Base-by-base conservation (phyloP, 2,797 vertebrate species). In the Calcarius lapponicus region DNA sequence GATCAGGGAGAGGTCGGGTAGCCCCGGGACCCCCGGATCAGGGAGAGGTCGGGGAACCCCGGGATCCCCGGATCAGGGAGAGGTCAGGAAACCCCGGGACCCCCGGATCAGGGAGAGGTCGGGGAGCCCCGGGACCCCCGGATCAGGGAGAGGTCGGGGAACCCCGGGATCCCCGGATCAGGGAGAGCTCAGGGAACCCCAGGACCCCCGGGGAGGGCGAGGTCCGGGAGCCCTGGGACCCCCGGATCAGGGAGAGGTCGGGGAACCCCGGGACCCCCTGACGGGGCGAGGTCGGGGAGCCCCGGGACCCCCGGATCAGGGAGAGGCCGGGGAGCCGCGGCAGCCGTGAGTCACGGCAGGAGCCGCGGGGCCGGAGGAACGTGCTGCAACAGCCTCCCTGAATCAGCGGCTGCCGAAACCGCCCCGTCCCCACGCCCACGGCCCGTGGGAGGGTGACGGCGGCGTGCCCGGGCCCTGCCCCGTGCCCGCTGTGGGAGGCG, bases 371-470 rank as follows among this genome's bases (percentile, higher is more conserved):
- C 75, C 15, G 61, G 62, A 84, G 85, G 25, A 64, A 9, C 17
- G 1, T 66, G 89, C 43, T 70, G 94, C 89, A 94, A 92, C 1
- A 81, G 38, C 58, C 71, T 62, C 86, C 89, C 91, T 91, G 95
- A 91, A 73, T 91, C 84, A 95, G 89, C 73, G 13, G 1, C 91
- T 80, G 91, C 96, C 79, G 89, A 96, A 94, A 96, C 95, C 70
- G 86, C 84, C 89, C 86, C 71, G 12, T 92, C 43, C 60, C 86
- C 81, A 36, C 67, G 13, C 92, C 95, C 67, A 10, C 86, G 0
- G 9, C 88, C 10, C 21, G 74, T 86, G 86, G 93, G 88, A 94
- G 81, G 92, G 13, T 13, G 80, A 38, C 10, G 7, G 56, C 70
- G 28, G 2, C 6, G 2, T 54, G 64, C 66, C 73, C 74, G 7